A percentile compares a stretch with the other conserved stretches of the same genome.
Evolutionary conservation across 1,140 invertebrate genomes (phyloP).

Genomic region (Uloborus diversus): DNA sequence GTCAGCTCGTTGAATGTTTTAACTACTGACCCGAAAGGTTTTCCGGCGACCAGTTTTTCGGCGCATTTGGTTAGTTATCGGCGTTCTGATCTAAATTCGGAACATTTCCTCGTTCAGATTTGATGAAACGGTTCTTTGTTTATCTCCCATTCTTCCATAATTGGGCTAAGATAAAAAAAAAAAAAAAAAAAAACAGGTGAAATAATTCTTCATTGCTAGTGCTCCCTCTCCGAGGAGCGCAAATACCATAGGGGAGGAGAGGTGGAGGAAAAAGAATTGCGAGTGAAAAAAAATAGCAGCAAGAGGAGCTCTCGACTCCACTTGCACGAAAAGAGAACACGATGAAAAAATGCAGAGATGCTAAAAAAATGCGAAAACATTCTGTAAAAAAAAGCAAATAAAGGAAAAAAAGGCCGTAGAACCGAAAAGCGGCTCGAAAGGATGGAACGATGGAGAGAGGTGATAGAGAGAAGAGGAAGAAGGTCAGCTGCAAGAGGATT

Average conservation of each 20-base stretch:
- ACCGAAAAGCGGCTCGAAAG: background rate
- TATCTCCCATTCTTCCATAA: background rate
- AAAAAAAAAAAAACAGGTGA: no score
- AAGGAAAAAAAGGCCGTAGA: background rate
- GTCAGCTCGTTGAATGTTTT: no score
- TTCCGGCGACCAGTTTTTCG: no score
- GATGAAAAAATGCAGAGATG: background rate
- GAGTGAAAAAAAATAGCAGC: background rate
- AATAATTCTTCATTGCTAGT: background rate
- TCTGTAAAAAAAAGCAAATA: conserved; percentile 1
- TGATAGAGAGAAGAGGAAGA: conserved; percentile 2
- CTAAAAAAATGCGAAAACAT: conserved; percentile 50
- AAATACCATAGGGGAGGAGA: background rate
- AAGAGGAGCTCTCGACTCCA: background rate
- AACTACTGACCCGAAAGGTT: no score
- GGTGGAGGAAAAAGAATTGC: background rate
- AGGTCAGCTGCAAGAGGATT: conserved; percentile 48
- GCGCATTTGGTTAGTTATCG: no score
- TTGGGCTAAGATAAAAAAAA: no score
- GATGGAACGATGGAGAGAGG: background rate
- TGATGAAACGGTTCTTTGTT: background rate
- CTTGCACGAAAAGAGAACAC: background rate
- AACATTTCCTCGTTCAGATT: background rate
- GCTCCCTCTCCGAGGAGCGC: background rate
- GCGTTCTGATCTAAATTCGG: no score